These are phyloP conservation scores for Alligator sinensis DNA, from an alignment of 2,113 vertebrate genomes.

Conservation along the genomic window DNA sequence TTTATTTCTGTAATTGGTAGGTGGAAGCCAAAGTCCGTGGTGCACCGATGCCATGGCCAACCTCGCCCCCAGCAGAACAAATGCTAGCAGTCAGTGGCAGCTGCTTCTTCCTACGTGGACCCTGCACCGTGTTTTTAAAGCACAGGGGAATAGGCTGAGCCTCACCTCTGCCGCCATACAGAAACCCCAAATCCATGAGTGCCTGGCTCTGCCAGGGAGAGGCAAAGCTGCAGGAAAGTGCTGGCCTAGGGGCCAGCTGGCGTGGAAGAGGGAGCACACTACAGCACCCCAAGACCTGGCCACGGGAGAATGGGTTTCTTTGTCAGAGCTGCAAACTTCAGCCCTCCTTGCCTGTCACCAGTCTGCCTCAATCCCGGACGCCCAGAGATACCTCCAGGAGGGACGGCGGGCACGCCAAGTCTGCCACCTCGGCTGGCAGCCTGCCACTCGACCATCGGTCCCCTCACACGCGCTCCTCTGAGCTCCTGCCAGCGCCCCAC, in stretches of 20 bases:
- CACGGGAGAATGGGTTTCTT: neutral
- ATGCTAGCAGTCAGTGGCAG: neutral
- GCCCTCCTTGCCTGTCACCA: neutral
- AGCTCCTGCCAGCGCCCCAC: neutral
- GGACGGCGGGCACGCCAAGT: neutral
- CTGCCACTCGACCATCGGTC: neutral
- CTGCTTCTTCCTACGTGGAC: neutral
- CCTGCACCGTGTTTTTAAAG: neutral
- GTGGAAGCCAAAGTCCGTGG: neutral
- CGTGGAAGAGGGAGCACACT: neutral
- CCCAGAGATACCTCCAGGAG: neutral
- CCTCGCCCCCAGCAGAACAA: neutral
- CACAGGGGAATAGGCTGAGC: neutral
- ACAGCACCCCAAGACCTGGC: neutral
- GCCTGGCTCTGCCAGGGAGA: neutral
- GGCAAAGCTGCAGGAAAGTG: neutral
- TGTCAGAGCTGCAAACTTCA: neutral
- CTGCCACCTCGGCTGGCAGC: neutral
- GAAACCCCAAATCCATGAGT: neutral
- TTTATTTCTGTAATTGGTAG: too few species aligned
- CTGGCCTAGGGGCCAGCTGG: neutral
- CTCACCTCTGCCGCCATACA: neutral
- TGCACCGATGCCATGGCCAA: too few species aligned
- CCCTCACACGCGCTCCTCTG: neutral
- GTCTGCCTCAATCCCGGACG: neutral